Evolutionary conservation across 2,888 invertebrate species (phyloP).

Genomic region (Synergus laeviventris): DNA sequence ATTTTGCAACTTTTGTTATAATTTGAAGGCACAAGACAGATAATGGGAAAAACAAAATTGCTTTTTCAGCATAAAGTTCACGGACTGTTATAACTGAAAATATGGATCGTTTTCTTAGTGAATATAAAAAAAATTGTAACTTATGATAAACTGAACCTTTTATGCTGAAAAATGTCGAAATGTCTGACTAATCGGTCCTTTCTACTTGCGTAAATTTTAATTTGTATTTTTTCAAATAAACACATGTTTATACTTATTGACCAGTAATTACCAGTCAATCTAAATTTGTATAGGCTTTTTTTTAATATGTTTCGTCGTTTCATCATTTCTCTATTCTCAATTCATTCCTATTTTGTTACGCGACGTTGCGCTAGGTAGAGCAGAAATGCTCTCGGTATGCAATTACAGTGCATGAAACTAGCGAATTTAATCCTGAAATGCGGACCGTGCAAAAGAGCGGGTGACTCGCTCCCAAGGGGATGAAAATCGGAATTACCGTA

Average conservation of each 20-base stretch:
- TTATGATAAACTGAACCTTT: no score
- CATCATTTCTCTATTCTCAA: constrained; percentile 15
- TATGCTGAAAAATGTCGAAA: neutral
- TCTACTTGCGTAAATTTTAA: neutral
- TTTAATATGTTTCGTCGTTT: no score
- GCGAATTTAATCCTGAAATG: constrained; percentile 33
- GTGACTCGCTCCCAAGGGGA: constrained; percentile 37
- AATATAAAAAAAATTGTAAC: no score
- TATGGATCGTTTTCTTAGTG: neutral
- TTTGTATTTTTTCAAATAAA: neutral
- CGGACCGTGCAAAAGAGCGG: constrained; percentile 34
- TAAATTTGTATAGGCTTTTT: no score
- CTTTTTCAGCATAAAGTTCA: neutral
- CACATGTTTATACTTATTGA: no score
- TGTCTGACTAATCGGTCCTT: neutral
- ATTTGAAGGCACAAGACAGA: neutral
- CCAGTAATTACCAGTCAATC: no score
- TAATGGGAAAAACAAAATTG: neutral
- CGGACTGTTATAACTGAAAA: neutral
- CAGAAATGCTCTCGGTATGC: constrained; percentile 23
- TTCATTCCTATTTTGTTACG: constrained; percentile 28
- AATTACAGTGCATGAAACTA: constrained; percentile 38
- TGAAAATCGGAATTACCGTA: constrained; percentile 38
- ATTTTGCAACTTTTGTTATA: neutral
- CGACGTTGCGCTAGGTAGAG: neutral